Evolutionary conservation across 1,140 invertebrate species (phyloP).

Genomic region (Polypedilum vanderplanki): DNA sequence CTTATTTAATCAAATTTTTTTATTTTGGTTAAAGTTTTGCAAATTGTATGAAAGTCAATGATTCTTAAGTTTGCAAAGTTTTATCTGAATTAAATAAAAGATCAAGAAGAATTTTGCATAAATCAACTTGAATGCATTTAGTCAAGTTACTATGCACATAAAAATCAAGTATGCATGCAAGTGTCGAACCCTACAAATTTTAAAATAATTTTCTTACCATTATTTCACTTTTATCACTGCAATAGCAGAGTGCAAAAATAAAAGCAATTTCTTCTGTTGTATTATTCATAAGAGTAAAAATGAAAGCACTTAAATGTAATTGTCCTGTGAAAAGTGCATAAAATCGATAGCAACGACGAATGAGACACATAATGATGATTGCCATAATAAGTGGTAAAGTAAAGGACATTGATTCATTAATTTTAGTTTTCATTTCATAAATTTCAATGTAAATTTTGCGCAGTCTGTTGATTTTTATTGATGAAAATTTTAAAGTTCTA

Average conservation of each 20-base stretch:
- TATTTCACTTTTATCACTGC: background rate
- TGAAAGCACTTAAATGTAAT: background rate
- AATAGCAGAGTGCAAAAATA: background rate
- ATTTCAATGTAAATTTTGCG: background rate
- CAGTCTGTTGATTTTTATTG: background rate
- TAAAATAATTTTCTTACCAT: background rate
- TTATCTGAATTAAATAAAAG: no score
- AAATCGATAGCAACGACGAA: background rate
- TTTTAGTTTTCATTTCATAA: background rate
- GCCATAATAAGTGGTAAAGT: background rate
- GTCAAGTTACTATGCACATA: no score
- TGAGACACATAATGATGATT: background rate
- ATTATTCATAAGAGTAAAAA: background rate
- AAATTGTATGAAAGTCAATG: no score
- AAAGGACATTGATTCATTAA: background rate
- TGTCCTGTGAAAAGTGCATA: slow-evolving; percentile 17
- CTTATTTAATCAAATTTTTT: no score
- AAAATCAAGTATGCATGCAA: no score
- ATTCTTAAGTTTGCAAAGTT: no score
- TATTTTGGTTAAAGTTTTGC: no score
- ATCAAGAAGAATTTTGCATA: no score
- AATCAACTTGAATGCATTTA: no score
- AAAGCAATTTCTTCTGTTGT: background rate
- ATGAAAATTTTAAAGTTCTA: background rate
- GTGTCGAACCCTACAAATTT: no score